A percentile compares a stretch with the other conserved stretches of the same genome.
These are phyloP conservation scores for Stomatorhinus ivindoensis DNA, from an alignment of 2,113 vertebrate genomes.

Conservation along the genomic window DNA sequence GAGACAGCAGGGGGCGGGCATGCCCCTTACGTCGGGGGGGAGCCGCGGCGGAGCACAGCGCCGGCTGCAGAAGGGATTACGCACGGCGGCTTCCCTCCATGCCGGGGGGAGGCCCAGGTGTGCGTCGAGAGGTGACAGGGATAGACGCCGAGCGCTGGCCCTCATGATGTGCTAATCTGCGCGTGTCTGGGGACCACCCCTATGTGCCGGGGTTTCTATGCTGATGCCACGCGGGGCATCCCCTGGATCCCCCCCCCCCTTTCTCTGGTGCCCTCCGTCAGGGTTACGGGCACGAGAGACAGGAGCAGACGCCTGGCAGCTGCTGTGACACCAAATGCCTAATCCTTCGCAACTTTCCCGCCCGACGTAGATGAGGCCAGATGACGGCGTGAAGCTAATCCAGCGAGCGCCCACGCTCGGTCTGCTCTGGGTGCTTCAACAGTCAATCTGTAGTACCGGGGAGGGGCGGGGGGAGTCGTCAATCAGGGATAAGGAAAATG, in stretches of 20 bases:
- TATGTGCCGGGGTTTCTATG: not conserved
- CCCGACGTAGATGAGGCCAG: not conserved
- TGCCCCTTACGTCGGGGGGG: not conserved
- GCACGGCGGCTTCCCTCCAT: not conserved
- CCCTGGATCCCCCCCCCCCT: not conserved
- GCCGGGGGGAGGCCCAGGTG: not conserved
- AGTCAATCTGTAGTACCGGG: not conserved
- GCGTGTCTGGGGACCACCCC: not conserved
- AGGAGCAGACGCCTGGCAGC: not conserved
- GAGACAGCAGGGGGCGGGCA: not conserved
- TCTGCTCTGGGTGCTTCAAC: not conserved
- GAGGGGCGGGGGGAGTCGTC: not conserved
- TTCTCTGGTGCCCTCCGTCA: not conserved
- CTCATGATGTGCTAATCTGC: not conserved
- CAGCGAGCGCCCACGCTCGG: not conserved
- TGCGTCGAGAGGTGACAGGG: not conserved
- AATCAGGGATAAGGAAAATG: not conserved
- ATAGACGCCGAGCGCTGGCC: not conserved
- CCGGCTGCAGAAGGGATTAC: not conserved
- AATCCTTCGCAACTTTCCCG: not conserved
- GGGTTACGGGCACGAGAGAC: not conserved
- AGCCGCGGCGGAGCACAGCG: not conserved
- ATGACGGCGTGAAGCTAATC: constrained; percentile 8
- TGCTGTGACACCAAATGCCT: constrained; percentile 7
- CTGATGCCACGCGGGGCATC: not conserved